phyloP scores from a whole-genome alignment of 2,888 invertebrate genomes.

The Liodrosophila aerea region DNA sequence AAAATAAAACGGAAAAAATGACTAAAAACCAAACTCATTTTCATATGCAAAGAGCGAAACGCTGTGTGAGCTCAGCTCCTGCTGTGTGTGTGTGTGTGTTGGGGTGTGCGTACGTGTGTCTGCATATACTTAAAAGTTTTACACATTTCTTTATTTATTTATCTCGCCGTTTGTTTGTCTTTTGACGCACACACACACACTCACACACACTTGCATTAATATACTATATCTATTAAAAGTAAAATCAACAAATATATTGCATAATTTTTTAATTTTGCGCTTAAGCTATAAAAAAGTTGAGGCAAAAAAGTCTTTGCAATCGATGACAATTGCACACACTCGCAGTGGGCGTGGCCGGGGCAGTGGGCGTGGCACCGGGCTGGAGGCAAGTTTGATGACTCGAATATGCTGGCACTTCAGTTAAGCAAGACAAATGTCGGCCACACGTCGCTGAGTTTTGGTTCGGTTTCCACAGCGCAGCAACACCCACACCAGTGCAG shows the following conservation, averaged over 20 bases:
- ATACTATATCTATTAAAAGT: conserved; percentile 5
- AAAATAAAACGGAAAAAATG: conserved; percentile 13
- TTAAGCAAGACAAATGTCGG: conserved; percentile 61
- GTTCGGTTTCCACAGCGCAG: neutral
- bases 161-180: conserved; percentile 46
- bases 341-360: neutral
- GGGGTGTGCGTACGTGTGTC: conserved; percentile 58
- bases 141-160: conserved; percentile 57
- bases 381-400: conserved; percentile 28
- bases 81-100: conserved; percentile 6
- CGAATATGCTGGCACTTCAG: conserved; percentile 48
- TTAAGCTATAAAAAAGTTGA: conserved; percentile 13
- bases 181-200: conserved; percentile 5
- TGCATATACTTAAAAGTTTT: conserved; percentile 66
- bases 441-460: conserved; percentile 11
- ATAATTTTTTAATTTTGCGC: conserved; percentile 62
- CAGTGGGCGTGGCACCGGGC: neutral
- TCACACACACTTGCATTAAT: neutral
- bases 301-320: conserved; percentile 27
- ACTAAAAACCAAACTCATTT: conserved; percentile 62
- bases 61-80: conserved; percentile 8
- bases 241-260: conserved; percentile 51
- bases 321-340: conserved; percentile 37
- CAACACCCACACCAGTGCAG: no score
- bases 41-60: conserved; percentile 63